phyloP scores from a whole-genome alignment of 2,888 invertebrate species.

The Amaurobius ferox region DNA sequence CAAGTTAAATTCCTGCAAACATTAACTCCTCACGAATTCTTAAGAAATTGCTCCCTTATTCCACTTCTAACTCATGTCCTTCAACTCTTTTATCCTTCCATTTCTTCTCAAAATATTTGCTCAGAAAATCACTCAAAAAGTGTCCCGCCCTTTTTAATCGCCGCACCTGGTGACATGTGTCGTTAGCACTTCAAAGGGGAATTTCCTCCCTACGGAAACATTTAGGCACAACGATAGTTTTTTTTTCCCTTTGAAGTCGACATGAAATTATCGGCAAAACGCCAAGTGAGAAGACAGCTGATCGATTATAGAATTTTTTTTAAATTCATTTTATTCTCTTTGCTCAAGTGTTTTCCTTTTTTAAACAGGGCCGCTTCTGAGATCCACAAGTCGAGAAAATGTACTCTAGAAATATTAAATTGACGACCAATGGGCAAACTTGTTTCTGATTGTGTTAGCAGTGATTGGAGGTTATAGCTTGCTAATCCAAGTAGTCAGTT shows the following conservation, averaged over 20 bases:
- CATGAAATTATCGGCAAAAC: constrained; percentile 44
- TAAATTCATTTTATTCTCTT: too few relatives aligned
- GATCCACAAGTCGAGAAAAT: too few relatives aligned
- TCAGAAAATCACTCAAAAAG: background rate
- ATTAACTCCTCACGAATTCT: too few relatives aligned
- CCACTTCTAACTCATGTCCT: background rate
- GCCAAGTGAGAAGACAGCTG: constrained; percentile 2
- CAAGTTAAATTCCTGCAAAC: background rate
- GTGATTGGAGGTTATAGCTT: too few relatives aligned
- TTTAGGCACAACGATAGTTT: constrained; percentile 25
- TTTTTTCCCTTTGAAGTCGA: constrained; percentile 32
- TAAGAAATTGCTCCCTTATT: background rate
- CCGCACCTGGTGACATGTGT: constrained; percentile 18
- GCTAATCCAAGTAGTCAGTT: too few relatives aligned
- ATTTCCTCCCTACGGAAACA: constrained; percentile 38
- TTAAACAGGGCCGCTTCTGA: too few relatives aligned
- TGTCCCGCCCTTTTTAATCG: background rate
- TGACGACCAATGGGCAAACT: too few relatives aligned
- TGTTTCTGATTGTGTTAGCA: too few relatives aligned
- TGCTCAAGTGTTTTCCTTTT: too few relatives aligned
- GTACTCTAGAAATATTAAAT: too few relatives aligned
- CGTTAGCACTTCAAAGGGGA: constrained; percentile 37
- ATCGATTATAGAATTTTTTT: background rate
- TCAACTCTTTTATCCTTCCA: background rate
- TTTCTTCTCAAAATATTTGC: constrained; percentile 15